Conservation (phyloP, 92 coral and sea anemone genomes). For the Plumapathes pennacea region DNA sequence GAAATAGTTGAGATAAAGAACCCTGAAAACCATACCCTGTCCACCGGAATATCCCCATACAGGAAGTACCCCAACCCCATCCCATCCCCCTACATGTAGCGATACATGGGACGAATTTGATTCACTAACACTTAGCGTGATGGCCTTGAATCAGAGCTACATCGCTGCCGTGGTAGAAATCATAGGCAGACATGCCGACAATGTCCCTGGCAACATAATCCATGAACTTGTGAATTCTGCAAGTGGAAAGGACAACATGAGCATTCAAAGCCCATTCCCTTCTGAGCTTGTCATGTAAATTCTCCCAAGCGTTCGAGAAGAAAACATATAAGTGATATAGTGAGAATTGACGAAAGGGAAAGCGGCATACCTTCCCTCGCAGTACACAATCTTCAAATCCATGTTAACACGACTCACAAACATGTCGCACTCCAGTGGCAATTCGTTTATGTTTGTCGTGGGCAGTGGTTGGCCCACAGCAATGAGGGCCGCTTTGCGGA, state of each 20-base stretch:
- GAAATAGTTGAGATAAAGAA: too few relatives aligned
- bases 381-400: slow-evolving; percentile 90
- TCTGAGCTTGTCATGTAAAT: too few relatives aligned
- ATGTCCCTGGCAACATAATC: slow-evolving; percentile 92
- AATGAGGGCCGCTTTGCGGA: slow-evolving; percentile 65
- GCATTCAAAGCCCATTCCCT: neutral
- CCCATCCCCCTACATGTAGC: too few relatives aligned
- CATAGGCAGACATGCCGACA: slow-evolving; percentile 93
- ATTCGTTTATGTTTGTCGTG: slow-evolving; percentile 81
- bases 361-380: slow-evolving; percentile 90
- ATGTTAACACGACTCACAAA: slow-evolving; percentile 92
- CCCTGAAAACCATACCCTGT: too few relatives aligned
- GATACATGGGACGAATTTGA: too few relatives aligned
- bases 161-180: slow-evolving; percentile 91
- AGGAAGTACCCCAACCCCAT: too few relatives aligned
- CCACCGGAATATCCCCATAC: too few relatives aligned
- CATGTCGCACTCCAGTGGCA: slow-evolving; percentile 85
- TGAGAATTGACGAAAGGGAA: too few relatives aligned
- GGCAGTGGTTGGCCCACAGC: slow-evolving; percentile 75
- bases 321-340: too few relatives aligned
- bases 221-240: slow-evolving; percentile 92
- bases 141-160: slow-evolving; percentile 79
- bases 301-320: too few relatives aligned
- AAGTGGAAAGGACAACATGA: neutral
- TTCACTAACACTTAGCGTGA: slow-evolving; percentile 88